Evolutionary conservation across 2,888 invertebrate genomes (phyloP), one percentile per base, ranked within the genome.

Genomic region (Diarsia mendica): DNA sequence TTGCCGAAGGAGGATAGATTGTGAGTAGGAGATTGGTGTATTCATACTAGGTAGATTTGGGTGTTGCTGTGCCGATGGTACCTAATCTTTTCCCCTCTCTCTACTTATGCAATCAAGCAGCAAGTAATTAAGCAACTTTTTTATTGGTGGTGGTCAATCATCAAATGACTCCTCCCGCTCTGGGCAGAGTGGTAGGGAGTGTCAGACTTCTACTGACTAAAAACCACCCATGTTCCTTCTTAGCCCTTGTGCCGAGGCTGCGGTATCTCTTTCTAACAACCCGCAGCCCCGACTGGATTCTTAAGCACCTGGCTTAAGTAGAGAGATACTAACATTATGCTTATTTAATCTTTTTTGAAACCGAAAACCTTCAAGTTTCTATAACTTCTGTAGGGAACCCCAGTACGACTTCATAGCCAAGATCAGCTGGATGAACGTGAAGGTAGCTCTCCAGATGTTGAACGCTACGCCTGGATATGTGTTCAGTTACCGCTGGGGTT

Each of bases 401-500:
- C 87, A 94, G 67, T 85, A 91, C 76, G 95, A 95, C 67, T 80
- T 90, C 0, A 89, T 91, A 33, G 11, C 93, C 0, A 95, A 94
- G 77, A 87, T 93, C 18, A 90, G 91, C 18, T 95, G 94, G 94
- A 91, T 91, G 84, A 89, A 90, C 28, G 93, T 89, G 0, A 90
- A 84, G 15, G 71, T 93, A 2, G 93, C 90, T 0, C 92, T 95
- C 15, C 87, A 92, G 55, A 94, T 95, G 93, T 80, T 96, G 44
- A 96, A 96, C 67, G 95, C 95, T 0, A 95, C 95, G 0, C 93
- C 93, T 0, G 87, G 78, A 1, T 89, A 92, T 69, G 90, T 92
- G n/a, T 95, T 94, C 86, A 92, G 90, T 75, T 89, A 92, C 72
- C 90, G 94, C 15, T 95, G 90, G 87, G 95, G 95, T 0, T 95